Percentiles rank a stretch among this genome's conserved stretches.
phyloP scores from a whole-genome alignment of 2,888 invertebrate species.

The Melanostoma scalare region DNA sequence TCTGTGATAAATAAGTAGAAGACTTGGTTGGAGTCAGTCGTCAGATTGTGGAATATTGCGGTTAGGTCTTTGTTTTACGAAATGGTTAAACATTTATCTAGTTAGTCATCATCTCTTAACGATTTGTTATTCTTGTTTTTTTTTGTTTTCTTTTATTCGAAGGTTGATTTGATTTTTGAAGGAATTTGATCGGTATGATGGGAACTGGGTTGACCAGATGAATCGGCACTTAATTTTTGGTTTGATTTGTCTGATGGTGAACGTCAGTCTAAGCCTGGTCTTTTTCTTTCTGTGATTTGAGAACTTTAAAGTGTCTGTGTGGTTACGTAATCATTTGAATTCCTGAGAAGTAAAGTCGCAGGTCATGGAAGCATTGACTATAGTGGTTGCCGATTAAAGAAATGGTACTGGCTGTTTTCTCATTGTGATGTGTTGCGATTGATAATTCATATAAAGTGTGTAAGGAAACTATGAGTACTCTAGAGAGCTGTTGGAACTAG shows the following conservation, averaged over 20 bases:
- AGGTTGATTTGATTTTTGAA: not conserved
- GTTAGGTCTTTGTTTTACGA: conserved; percentile 59
- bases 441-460: too few species aligned
- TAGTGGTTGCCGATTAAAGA: too few species aligned
- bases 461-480: too few species aligned
- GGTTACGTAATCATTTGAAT: too few species aligned
- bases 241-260: conserved; percentile 2
- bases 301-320: too few species aligned
- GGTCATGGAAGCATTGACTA: too few species aligned
- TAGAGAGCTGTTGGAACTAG: too few species aligned
- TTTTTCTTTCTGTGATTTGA: too few species aligned
- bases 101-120: conserved; percentile 43
- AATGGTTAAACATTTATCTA: conserved; percentile 63
- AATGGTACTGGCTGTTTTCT: too few species aligned
- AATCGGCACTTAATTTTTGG: not conserved
- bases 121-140: conserved; percentile 8
- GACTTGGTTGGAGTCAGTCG: conserved; percentile 45
- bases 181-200: conserved; percentile 11
- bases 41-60: conserved; percentile 54
- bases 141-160: conserved; percentile 3
- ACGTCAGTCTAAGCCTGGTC: too few species aligned
- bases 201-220: conserved; percentile 17
- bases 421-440: too few species aligned
- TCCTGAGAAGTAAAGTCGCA: too few species aligned
- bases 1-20: conserved; percentile 46